These are phyloP conservation scores for Diachrysia chrysitis DNA, from an alignment of 2,888 invertebrate genomes.

Conservation along the genomic window DNA sequence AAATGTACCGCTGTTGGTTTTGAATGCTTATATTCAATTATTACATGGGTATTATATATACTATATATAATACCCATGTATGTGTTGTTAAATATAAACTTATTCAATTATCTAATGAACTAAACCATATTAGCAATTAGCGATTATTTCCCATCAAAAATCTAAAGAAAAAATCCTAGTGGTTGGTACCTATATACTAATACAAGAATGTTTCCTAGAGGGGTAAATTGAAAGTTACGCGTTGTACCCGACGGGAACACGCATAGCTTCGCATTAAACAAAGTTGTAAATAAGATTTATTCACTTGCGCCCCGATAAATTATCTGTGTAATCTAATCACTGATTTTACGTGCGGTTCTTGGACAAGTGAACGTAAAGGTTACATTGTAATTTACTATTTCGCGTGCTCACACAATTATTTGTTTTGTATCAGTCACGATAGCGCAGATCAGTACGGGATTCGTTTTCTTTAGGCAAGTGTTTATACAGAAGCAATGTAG, in stretches of 20 bases:
- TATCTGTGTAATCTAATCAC: constrained; percentile 51
- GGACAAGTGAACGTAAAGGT: constrained; percentile 8
- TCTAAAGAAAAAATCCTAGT: constrained; percentile 31
- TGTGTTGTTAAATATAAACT: no score
- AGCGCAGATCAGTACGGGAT: not conserved
- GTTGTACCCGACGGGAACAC: constrained; percentile 46
- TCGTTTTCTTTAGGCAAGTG: not conserved
- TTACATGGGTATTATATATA: no score
- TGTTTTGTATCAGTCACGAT: not conserved
- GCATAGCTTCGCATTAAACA: constrained; percentile 44
- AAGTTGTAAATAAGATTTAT: constrained; percentile 57
- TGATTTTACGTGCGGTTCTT: constrained; percentile 21
- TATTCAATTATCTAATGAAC: no score
- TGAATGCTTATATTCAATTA: no score
- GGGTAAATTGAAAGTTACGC: constrained; percentile 63
- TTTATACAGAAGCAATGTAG: not conserved
- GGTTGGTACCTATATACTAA: constrained; percentile 54
- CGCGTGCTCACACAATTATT: constrained; percentile 3
- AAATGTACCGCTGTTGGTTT: no score
- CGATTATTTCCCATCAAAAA: constrained; percentile 47
- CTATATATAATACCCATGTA: no score
- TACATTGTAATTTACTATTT: constrained; percentile 8
- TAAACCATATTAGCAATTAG: no score
- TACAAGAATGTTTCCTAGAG: constrained; percentile 48
- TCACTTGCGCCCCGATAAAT: constrained; percentile 36